A percentile compares a stretch with the other conserved stretches of the same genome.
These are phyloP conservation scores for Blastobasis lacticolella DNA, from an alignment of 2,888 invertebrate species.

Conservation along the genomic window DNA sequence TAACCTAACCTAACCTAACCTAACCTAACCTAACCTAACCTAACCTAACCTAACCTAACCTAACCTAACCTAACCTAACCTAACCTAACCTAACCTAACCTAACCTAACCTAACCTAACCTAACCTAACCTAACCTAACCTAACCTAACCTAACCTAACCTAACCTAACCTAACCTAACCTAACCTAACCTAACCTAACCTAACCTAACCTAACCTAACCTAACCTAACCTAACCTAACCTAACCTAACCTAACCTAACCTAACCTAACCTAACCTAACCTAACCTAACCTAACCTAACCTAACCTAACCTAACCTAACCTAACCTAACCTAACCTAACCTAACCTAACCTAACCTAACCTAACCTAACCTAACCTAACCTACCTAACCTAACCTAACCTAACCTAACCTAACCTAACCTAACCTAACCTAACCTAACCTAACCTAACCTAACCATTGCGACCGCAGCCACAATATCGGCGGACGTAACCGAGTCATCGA, in stretches of 20 bases:
- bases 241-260: slow-evolving; percentile 20
- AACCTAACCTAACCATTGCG: slow-evolving; percentile 10
- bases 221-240: slow-evolving; percentile 17
- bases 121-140: slow-evolving; percentile 19
- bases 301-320: slow-evolving; percentile 20
- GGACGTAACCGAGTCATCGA: slow-evolving; percentile 8
- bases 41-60: slow-evolving; percentile 15
- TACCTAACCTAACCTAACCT: slow-evolving; percentile 12
- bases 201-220: slow-evolving; percentile 15
- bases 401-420: slow-evolving; percentile 15
- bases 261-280: slow-evolving; percentile 20
- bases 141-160: slow-evolving; percentile 20
- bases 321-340: slow-evolving; percentile 16
- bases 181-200: slow-evolving; percentile 18
- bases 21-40: slow-evolving; percentile 16
- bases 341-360: slow-evolving; percentile 11
- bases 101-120: slow-evolving; percentile 20
- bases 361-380: slow-evolving; percentile 10
- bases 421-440: slow-evolving; percentile 11
- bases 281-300: slow-evolving; percentile 20
- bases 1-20: slow-evolving; percentile 18
- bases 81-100: slow-evolving; percentile 16
- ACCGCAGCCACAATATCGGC: slow-evolving; percentile 9
- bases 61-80: slow-evolving; percentile 17
- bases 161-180: slow-evolving; percentile 16